phyloP scores from a whole-genome alignment of 2,888 invertebrate species.

The Galerucella nymphaeae region DNA sequence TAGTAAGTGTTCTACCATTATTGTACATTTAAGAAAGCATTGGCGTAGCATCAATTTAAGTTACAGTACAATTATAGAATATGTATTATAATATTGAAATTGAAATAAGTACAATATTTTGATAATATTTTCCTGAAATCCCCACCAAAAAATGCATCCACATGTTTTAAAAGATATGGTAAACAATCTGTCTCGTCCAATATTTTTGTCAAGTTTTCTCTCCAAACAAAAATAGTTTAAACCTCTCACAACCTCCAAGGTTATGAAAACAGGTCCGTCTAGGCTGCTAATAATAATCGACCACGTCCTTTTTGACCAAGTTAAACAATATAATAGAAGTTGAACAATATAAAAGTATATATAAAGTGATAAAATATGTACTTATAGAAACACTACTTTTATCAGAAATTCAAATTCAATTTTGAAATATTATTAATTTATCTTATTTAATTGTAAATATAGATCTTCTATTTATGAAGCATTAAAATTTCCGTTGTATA shows the following conservation, averaged over 20 bases:
- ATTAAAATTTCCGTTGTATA: too few relatives aligned
- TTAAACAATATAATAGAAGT: too few relatives aligned
- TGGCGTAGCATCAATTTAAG: neutral
- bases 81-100: too few relatives aligned
- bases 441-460: too few relatives aligned
- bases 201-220: conserved; percentile 25
- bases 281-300: neutral
- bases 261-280: conserved; percentile 11
- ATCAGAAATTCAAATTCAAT: too few relatives aligned
- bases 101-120: neutral
- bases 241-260: conserved; percentile 29
- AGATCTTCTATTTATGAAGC: too few relatives aligned
- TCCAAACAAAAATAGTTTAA: conserved; percentile 31
- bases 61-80: too few relatives aligned
- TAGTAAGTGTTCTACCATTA: neutral
- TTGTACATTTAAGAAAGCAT: neutral
- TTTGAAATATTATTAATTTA: too few relatives aligned
- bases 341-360: too few relatives aligned
- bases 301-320: too few relatives aligned
- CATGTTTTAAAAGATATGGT: conserved; percentile 4
- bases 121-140: neutral
- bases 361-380: too few relatives aligned
- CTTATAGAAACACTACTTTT: too few relatives aligned
- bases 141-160: neutral
- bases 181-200: conserved; percentile 25